Evolutionary conservation across 2,113 vertebrate species (phyloP).

Genomic region (Castor canadensis): DNA sequence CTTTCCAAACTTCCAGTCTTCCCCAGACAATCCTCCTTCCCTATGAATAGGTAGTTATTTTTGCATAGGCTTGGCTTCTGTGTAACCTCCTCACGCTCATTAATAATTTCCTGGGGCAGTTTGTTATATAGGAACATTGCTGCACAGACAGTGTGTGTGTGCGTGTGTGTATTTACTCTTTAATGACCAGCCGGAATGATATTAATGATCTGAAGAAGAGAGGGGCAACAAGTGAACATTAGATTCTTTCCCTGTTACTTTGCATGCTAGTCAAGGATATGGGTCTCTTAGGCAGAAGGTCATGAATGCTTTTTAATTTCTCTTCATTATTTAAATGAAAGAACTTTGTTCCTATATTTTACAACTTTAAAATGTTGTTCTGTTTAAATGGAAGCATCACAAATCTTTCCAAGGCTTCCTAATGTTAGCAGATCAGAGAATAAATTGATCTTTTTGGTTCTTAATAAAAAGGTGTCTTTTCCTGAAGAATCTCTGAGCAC

Average conservation of each 20-base stretch:
- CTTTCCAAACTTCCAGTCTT: constrained; percentile 22
- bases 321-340: constrained; percentile 9
- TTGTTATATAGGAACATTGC: constrained; percentile 68
- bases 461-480: background rate
- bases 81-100: constrained; percentile 68
- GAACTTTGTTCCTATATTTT: constrained; percentile 18
- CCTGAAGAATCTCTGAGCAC: background rate
- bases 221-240: background rate
- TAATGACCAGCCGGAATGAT: constrained; percentile 57
- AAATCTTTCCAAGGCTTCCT: background rate
- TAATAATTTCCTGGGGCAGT: constrained; percentile 70
- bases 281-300: constrained; percentile 13
- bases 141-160: background rate
- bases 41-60: constrained; percentile 34
- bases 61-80: constrained; percentile 52
- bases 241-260: constrained; percentile 28
- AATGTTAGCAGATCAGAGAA: background rate
- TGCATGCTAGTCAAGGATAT: constrained; percentile 27
- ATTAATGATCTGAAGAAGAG: constrained; percentile 42
- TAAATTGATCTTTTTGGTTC: background rate
- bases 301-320: constrained; percentile 45
- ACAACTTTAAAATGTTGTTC: background rate
- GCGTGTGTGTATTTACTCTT: background rate
- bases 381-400: constrained; percentile 32
- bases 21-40: background rate